Base-by-base conservation (phyloP, 37 sponge, comb jelly and placozoan genomes). In the Cliona cf. orientalis region DNA sequence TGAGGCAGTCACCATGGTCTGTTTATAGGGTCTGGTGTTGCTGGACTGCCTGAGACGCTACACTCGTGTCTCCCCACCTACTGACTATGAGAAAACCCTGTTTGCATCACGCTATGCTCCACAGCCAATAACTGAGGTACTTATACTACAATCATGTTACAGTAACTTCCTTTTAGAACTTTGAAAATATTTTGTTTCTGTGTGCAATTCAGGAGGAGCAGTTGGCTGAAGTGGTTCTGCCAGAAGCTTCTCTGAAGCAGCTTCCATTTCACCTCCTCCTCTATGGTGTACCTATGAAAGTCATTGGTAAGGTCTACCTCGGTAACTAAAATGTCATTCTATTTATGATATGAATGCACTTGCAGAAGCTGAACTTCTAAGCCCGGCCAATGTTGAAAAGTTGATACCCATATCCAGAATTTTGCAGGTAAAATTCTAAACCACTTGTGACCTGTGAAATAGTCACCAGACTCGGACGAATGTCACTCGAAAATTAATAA, bases 251-350 rank as follows among this genome's bases (percentile, higher is more conserved):
- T 3, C 40, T 42, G 12, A 33, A 25, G 7, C 61, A 46, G 6
- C 65, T 88, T 46, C 88, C 88, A 1, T 88, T 81, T 39, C 88
- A 88, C 43, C 69, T 49, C 0, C 71, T 88, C 42, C 56, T 88
- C 21, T 76, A 46, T 37, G 76, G 76, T 14, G 56, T 46, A 22
- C 45, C 88, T 31, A 60, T 68, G 76, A 66, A 75, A 19, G 76
- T 88, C 14, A 75, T 88, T 1, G 62, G 88, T 88, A 25, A 58
- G 82, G 25, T 2, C 45, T 23, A 1, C 25, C 55, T 49, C 14
- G 11, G 55, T 17, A 17, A 49, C 17, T 19, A 11, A 49, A 49
- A 49, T 49, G 11, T n/a, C 2, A 71, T 5, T 22, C 25, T 42
- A 42, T 44, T 25, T 61, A n/a, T 12, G 12, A 61, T 6, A 21